Conservation (phyloP, 2,888 invertebrate species). For the Drosophila pseudotakahashii region DNA sequence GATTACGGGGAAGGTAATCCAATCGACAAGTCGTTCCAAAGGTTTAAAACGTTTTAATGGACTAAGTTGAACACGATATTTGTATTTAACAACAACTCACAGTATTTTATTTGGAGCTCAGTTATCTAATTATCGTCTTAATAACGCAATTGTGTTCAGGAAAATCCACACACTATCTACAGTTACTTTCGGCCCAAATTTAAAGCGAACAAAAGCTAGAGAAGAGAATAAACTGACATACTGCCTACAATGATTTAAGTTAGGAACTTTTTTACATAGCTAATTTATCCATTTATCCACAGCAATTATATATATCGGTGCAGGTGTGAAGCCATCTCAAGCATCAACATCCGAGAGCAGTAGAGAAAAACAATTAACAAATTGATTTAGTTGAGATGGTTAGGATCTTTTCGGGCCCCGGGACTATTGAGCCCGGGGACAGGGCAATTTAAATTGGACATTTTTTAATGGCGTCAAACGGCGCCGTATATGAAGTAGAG, state of each 20-base stretch:
- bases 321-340: slow-evolving; percentile 59
- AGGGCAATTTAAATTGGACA: slow-evolving; percentile 32
- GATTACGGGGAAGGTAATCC: slow-evolving; percentile 13
- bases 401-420: background rate
- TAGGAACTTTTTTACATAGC: slow-evolving; percentile 29
- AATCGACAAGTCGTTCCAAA: slow-evolving; percentile 45
- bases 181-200: slow-evolving; percentile 24
- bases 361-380: no score
- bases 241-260: slow-evolving; percentile 50
- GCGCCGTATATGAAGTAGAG: slow-evolving; percentile 19
- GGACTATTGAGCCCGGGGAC: slow-evolving; percentile 20
- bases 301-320: slow-evolving; percentile 69
- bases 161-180: slow-evolving; percentile 25
- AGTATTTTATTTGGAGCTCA: slow-evolving; percentile 22
- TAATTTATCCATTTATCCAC: slow-evolving; percentile 29
- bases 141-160: slow-evolving; percentile 63
- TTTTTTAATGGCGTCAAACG: slow-evolving; percentile 24
- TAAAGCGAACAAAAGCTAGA: slow-evolving; percentile 20
- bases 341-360: slow-evolving; percentile 8
- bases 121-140: slow-evolving; percentile 15
- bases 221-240: slow-evolving; percentile 40
- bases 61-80: slow-evolving; percentile 72
- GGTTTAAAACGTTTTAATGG: slow-evolving; percentile 65
- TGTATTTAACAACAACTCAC: slow-evolving; percentile 50
- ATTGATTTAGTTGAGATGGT: background rate